Evolutionary conservation across 2,113 vertebrate genomes (phyloP).

Genomic region (Syngnathus floridae): DNA sequence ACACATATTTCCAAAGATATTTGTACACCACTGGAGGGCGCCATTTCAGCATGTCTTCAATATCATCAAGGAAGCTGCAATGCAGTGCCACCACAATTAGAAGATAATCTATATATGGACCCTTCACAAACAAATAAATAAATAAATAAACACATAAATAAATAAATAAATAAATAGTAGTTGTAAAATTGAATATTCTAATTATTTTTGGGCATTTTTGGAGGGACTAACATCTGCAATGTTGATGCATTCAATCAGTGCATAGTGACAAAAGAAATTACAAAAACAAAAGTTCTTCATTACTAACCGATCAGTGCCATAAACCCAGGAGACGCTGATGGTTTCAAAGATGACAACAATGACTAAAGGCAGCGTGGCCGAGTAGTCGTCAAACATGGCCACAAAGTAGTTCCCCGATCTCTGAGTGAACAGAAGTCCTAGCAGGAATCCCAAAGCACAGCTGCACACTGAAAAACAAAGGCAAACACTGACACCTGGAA

Average conservation of each 20-base stretch:
- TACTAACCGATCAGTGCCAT: conserved; percentile 92
- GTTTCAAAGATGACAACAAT: conserved; percentile 95
- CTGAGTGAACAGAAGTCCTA: conserved; percentile 93
- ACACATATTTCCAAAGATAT: conserved; percentile 97
- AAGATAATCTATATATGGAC: too few relatives aligned
- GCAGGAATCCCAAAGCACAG: conserved; percentile 84
- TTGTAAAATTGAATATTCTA: too few relatives aligned
- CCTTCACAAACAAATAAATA: too few relatives aligned
- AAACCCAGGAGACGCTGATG: conserved; percentile 89
- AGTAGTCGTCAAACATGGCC: conserved; percentile 98
- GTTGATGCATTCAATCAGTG: neutral
- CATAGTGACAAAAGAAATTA: neutral
- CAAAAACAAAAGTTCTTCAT: neutral
- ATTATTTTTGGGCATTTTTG: too few relatives aligned
- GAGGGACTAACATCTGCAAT: too few relatives aligned
- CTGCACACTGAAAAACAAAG: conserved; percentile 73
- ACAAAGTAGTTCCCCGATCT: conserved; percentile 98
- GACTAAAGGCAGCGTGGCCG: conserved; percentile 87
- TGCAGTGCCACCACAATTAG: too few relatives aligned
- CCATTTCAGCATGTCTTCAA: conserved; percentile 94
- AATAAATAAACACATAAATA: too few relatives aligned
- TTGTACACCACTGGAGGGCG: conserved; percentile 86
- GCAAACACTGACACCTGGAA: neutral
- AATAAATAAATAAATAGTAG: too few relatives aligned
- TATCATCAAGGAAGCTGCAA: conserved; percentile 88